Conservation (phyloP, 2,113 vertebrate species). For the Alligator sinensis region DNA sequence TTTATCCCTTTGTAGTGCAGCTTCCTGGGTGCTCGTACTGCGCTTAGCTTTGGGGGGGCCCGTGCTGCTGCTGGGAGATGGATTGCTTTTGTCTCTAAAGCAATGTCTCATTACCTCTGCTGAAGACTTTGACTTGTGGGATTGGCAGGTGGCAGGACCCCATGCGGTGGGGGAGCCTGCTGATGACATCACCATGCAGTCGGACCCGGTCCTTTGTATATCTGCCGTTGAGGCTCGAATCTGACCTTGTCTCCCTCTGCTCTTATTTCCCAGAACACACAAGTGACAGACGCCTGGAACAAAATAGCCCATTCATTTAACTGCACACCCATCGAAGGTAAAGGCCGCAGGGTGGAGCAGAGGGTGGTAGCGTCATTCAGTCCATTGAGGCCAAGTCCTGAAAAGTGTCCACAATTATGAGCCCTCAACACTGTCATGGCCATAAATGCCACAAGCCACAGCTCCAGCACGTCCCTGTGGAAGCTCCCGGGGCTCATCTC, state of each 20-base stretch:
- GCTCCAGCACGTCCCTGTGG: neutral
- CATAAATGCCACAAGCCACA: neutral
- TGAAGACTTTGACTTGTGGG: no score
- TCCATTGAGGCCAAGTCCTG: no score
- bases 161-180: fast-evolving
- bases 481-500: neutral
- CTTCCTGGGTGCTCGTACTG: no score
- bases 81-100: no score
- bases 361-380: no score
- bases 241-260: fast-evolving
- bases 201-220: fast-evolving
- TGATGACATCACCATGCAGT: fast-evolving
- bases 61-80: no score
- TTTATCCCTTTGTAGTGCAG: no score
- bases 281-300: slow-evolving; percentile 98
- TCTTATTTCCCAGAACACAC: slow-evolving; percentile 86
- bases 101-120: no score
- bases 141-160: neutral
- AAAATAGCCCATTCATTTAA: slow-evolving; percentile 99
- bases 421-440: neutral
- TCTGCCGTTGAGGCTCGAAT: fast-evolving
- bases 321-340: slow-evolving; percentile 95
- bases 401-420: fast-evolving
- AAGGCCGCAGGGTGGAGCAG: no score
- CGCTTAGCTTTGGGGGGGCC: no score